Conservation (phyloP, 92 coral and sea anemone genomes). For the Zoanthus solanderi region DNA sequence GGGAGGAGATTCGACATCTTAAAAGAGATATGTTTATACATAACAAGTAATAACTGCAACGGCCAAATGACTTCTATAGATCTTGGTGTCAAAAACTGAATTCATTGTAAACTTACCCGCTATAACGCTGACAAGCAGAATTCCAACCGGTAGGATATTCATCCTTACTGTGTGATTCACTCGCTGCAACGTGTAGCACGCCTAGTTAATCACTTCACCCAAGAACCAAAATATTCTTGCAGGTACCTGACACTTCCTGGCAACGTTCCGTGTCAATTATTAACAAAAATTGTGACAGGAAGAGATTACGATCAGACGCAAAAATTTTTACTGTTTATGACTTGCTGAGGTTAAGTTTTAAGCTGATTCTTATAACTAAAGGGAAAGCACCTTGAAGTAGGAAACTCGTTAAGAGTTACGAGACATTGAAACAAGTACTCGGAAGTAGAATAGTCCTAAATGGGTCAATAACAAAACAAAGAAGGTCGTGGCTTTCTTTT, state of each 20-base stretch:
- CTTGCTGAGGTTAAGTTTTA: neutral
- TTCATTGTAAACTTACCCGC: conserved; percentile 17
- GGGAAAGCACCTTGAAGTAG: neutral
- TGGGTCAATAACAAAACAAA: neutral
- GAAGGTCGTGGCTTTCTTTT: neutral
- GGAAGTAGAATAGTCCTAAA: neutral
- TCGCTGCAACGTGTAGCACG: neutral
- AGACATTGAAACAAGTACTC: neutral
- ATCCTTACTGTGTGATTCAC: conserved; percentile 1
- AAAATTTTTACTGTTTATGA: conserved; percentile 38
- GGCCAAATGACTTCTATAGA: neutral
- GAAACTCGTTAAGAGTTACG: neutral
- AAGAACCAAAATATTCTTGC: neutral
- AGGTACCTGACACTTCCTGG: conserved; percentile 27
- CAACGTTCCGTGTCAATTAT: conserved; percentile 2
- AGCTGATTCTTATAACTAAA: neutral
- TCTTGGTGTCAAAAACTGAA: neutral
- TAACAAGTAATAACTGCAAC: neutral
- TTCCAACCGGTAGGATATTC: neutral
- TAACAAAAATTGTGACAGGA: conserved; percentile 2
- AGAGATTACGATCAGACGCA: conserved; percentile 29
- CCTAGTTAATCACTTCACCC: neutral
- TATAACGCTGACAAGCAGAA: conserved; percentile 11
- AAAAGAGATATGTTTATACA: conserved; percentile 1
- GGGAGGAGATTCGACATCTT: conserved; percentile 4